Evolutionary conservation across 1,140 invertebrate species (phyloP).

Genomic region (Panagrolaimus sp.): DNA sequence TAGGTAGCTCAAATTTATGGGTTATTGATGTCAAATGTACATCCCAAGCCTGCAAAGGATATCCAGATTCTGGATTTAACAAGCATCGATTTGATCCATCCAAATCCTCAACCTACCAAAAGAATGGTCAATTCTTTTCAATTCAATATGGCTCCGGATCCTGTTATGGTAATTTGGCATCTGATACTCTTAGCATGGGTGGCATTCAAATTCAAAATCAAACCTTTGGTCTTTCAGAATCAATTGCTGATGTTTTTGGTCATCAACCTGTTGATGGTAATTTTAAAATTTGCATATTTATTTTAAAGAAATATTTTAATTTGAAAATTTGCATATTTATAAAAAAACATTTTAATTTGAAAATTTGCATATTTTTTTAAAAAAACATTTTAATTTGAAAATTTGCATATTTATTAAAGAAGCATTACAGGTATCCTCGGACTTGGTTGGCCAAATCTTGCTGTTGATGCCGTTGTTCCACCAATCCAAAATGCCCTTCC

Average conservation of each 20-base stretch:
- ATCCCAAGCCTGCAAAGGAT: constrained; percentile 35
- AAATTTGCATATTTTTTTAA: too few species aligned
- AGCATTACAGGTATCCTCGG: constrained; percentile 45
- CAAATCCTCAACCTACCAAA: constrained; percentile 37
- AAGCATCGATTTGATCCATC: constrained; percentile 9
- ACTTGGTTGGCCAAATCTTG: constrained; percentile 33
- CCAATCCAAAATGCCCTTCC: constrained; percentile 24
- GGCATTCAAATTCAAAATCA: constrained; percentile 38
- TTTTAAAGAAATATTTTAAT: too few species aligned
- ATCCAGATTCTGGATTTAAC: constrained; percentile 17
- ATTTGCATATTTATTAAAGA: too few species aligned
- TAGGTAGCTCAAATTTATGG: constrained; percentile 43
- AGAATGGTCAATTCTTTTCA: constrained; percentile 24
- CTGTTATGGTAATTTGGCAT: constrained; percentile 29
- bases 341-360: too few species aligned
- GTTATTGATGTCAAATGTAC: constrained; percentile 44
- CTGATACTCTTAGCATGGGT: constrained; percentile 34
- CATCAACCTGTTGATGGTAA: constrained; percentile 33
- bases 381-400: too few species aligned
- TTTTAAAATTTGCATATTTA: too few species aligned
- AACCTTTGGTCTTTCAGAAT: constrained; percentile 31
- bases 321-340: too few species aligned
- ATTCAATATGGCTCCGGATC: constrained; percentile 45
- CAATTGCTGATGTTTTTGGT: constrained; percentile 32
- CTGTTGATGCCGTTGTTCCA: constrained; percentile 28